Percentiles rank a stretch among this genome's conserved stretches.
These are phyloP conservation scores for Gambusia holbrooki DNA, from an alignment of 2,113 vertebrate genomes.

Conservation along the genomic window DNA sequence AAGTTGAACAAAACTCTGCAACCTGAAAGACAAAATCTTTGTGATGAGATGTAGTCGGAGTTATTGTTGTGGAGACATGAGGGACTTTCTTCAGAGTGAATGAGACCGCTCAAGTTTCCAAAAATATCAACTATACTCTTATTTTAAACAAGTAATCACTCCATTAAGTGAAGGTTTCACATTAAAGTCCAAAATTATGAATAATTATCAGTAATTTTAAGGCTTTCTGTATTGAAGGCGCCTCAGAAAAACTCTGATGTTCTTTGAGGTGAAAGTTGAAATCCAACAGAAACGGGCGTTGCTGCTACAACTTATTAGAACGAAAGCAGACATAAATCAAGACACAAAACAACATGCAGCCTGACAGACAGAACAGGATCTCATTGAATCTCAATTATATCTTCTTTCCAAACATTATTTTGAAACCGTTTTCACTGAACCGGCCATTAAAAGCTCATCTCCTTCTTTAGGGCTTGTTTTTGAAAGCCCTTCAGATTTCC, in stretches of 20 bases:
- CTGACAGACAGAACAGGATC: not conserved
- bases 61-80: not conserved
- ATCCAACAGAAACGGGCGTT: no score
- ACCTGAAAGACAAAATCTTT: not conserved
- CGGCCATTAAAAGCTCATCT: constrained; percentile 42
- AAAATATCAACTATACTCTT: no score
- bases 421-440: constrained; percentile 6
- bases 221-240: no score
- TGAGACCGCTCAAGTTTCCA: no score
- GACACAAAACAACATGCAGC: not conserved
- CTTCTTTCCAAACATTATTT: not conserved
- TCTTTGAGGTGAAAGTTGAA: not conserved
- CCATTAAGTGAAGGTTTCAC: not conserved
- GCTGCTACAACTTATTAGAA: not conserved
- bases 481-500: constrained; percentile 42
- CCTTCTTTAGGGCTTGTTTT: constrained; percentile 41
- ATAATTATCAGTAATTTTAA: not conserved
- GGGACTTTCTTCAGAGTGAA: no score
- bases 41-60: not conserved
- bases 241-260: no score
- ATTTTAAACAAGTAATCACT: no score
- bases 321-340: not conserved
- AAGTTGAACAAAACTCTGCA: not conserved
- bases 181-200: not conserved
- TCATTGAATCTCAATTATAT: not conserved